These are phyloP conservation scores for Nesometra sesokonis DNA, from an alignment of 35 echinoderm and acorn worm genomes.

Conservation along the genomic window DNA sequence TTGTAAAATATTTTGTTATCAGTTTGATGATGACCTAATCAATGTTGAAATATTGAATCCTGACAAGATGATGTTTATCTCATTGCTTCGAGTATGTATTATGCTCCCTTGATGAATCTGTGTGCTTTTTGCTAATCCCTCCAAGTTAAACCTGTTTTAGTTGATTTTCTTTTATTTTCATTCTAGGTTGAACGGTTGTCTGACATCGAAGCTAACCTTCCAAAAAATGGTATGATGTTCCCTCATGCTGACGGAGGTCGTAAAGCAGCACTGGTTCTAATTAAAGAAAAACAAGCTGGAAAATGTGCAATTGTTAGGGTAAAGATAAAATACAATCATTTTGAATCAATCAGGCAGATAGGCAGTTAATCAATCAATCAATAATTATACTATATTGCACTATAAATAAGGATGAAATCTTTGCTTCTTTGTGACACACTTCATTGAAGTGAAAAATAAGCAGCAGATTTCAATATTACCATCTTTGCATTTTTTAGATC, in stretches of 20 bases:
- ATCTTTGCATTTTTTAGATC: too few species aligned
- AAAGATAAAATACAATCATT: background rate
- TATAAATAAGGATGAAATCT: too few species aligned
- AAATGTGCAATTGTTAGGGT: slow-evolving; percentile 1
- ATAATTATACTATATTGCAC: background rate
- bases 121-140: too few species aligned
- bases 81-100: too few species aligned
- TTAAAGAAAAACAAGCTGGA: background rate
- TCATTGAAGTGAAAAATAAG: too few species aligned
- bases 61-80: too few species aligned
- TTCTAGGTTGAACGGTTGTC: background rate
- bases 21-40: too few species aligned
- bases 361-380: background rate
- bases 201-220: background rate
- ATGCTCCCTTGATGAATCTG: too few species aligned
- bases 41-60: too few species aligned
- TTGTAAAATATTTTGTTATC: too few species aligned
- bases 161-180: background rate
- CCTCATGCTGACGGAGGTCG: background rate
- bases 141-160: background rate
- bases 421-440: too few species aligned
- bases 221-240: background rate
- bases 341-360: background rate
- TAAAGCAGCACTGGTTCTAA: background rate
- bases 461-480: too few species aligned